A percentile compares a stretch with the other conserved stretches of the same genome.
Evolutionary conservation across 2,888 invertebrate species (phyloP).

Genomic region (Nemurella pictetii): DNA sequence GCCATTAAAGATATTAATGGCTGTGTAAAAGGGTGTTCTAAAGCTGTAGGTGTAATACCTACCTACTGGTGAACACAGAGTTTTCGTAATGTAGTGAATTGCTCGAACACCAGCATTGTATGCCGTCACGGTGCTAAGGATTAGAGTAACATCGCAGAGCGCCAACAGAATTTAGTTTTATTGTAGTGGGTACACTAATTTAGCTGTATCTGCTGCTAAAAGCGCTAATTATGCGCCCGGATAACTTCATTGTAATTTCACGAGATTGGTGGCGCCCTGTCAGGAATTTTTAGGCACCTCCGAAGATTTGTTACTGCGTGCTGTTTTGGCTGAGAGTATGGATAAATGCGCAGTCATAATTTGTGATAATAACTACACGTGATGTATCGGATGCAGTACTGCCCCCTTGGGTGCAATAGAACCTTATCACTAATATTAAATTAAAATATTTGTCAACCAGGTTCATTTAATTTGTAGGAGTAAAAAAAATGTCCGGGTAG

Average conservation of each 20-base stretch:
- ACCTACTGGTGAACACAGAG: background rate
- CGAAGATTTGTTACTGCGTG: background rate
- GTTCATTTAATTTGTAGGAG: background rate
- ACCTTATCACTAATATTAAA: background rate
- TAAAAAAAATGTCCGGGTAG: background rate
- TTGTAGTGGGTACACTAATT: background rate
- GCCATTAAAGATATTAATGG: slow-evolving; percentile 40
- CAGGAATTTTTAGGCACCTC: background rate
- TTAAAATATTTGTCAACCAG: background rate
- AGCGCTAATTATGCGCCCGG: background rate
- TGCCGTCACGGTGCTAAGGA: background rate
- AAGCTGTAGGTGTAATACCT: background rate
- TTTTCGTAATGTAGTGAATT: background rate
- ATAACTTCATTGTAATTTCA: background rate
- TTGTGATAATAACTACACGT: background rate
- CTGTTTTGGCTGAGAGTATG: background rate
- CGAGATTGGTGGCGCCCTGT: background rate
- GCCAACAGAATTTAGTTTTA: background rate
- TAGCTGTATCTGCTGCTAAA: background rate
- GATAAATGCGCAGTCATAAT: background rate
- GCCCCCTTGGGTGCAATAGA: background rate
- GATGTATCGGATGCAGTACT: background rate
- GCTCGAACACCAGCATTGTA: background rate
- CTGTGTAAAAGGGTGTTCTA: background rate
- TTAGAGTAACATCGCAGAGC: background rate